phyloP scores from a whole-genome alignment of 2,113 vertebrate genomes.

The Okapia johnstoni region DNA sequence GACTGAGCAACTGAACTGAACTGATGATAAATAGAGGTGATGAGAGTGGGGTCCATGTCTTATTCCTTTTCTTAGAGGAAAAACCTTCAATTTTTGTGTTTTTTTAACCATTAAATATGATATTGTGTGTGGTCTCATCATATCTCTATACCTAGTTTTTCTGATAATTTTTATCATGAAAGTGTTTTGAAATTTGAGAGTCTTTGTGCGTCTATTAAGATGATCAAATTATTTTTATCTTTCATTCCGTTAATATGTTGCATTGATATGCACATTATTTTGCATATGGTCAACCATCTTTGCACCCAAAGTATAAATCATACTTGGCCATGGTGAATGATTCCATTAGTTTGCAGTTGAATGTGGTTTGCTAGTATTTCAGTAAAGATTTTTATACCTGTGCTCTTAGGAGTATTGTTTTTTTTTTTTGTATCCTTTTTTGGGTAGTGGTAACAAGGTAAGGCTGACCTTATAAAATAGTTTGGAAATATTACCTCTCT shows the following conservation, averaged over 20 bases:
- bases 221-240: not conserved
- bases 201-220: not conserved
- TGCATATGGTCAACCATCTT: not conserved
- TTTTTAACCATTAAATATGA: not conserved
- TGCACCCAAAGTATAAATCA: not conserved
- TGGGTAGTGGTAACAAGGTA: not conserved
- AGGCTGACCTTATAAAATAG: not conserved
- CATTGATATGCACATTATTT: not conserved
- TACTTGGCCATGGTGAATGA: not conserved
- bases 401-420: not conserved
- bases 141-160: not conserved
- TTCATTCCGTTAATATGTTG: not conserved
- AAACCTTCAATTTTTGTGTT: not conserved
- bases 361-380: not conserved
- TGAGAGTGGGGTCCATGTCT: too few species aligned
- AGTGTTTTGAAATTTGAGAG: not conserved
- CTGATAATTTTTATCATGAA: not conserved
- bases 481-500: not conserved
- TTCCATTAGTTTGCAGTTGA: not conserved
- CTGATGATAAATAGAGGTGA: too few species aligned
- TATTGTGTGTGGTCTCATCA: not conserved
- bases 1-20: rapidly evolving
- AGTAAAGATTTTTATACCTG: not conserved
- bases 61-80: not conserved
- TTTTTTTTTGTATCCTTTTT: too few species aligned